Conservation (phyloP, 2,113 vertebrate genomes). For the Cisticola juncidis region DNA sequence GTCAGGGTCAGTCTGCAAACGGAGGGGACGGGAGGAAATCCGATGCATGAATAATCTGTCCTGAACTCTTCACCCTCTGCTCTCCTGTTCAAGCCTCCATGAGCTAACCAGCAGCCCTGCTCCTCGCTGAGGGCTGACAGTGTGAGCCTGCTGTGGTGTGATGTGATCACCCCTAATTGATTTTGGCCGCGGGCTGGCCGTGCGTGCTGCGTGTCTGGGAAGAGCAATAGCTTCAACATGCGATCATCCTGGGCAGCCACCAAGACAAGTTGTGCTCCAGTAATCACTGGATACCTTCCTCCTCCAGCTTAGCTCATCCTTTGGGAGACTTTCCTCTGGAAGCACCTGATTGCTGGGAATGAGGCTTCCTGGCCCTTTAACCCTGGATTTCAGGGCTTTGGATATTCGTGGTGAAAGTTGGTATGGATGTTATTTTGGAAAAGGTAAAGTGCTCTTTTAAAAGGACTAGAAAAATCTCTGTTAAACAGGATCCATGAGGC, state of each 20-base stretch:
- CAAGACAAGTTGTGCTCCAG: constrained; percentile 49
- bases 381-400: neutral
- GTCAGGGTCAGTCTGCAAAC: constrained; percentile 2
- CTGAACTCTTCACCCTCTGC: neutral
- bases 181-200: neutral
- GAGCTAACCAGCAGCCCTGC: neutral
- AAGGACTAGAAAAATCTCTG: neutral
- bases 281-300: constrained; percentile 44
- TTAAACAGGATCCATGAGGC: neutral
- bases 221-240: constrained; percentile 60
- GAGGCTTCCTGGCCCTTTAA: neutral
- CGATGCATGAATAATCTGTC: neutral
- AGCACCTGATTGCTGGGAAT: neutral
- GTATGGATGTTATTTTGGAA: neutral
- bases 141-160: neutral
- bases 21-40: neutral
- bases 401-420: neutral
- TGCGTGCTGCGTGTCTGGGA: constrained; percentile 20
- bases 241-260: constrained; percentile 61
- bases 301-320: neutral
- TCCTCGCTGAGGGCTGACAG: neutral
- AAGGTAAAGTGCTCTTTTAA: neutral
- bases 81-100: neutral
- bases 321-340: neutral
- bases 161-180: constrained; percentile 14